Conservation (phyloP, 2,888 invertebrate species). For the Protophormia terraenovae region DNA sequence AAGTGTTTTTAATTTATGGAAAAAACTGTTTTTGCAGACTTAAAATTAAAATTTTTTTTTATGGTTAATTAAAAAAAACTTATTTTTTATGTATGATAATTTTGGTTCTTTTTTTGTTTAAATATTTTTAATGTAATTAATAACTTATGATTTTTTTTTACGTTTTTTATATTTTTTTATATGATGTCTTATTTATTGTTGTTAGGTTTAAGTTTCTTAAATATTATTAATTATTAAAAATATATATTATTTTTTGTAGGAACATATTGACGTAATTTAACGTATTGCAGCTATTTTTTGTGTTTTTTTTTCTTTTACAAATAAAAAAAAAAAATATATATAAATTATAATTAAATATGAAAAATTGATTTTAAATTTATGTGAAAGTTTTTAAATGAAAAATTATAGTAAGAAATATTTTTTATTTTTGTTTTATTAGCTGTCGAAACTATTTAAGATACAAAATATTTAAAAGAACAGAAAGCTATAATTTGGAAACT, state of each 20-base stretch:
- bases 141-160: conserved; percentile 60
- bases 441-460: background rate
- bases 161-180: conserved; percentile 54
- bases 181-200: conserved; percentile 40
- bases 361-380: background rate
- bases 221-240: conserved; percentile 69
- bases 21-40: conserved; percentile 15
- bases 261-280: conserved; percentile 82
- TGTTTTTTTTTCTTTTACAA: conserved; percentile 65
- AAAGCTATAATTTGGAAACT: background rate
- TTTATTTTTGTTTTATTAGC: background rate
- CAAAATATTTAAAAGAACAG: too few species aligned
- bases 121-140: conserved; percentile 57
- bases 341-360: conserved; percentile 41
- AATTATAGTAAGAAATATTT: background rate
- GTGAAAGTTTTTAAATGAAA: background rate
- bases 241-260: conserved; percentile 77
- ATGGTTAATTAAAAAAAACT: conserved; percentile 40
- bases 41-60: conserved; percentile 50
- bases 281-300: conserved; percentile 81
- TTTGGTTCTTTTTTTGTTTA: conserved; percentile 68
- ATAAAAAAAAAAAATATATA: conserved; percentile 8
- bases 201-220: conserved; percentile 58
- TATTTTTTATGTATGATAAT: conserved; percentile 58
- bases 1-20: conserved; percentile 17